Base-by-base conservation (phyloP, 2,113 vertebrate genomes). In the Cinclus mexicanus region DNA sequence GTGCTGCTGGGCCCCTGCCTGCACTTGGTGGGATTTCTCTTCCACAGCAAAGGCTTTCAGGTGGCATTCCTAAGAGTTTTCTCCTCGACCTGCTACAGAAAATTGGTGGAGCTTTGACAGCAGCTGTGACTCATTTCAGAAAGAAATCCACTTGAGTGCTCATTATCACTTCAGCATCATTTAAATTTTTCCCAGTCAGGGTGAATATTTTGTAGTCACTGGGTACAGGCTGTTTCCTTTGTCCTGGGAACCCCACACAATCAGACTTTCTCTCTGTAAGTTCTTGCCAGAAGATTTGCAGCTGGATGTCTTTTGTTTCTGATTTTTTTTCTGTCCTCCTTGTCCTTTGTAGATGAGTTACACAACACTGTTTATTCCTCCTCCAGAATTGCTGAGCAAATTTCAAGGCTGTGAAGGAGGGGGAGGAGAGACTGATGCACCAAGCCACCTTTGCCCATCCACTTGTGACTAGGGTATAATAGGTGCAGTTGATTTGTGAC, bases 401-500 rank as follows among this genome's bases (percentile, higher is more conserved):
- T 96, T 94, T 94, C 94, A 96, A 86, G 92, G 61, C 93, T 1
- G 0, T 0, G 1, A 82, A 87, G 87, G 67, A 90, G 88, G 61
- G 28, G 61, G 91, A 75, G 64, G 56, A 89, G 67, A 83, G 57
- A 35, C 53, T 67, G 83, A 90, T 91, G 83, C 21, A 23, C 41
- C 6, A 46, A 88, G 81, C 71, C 61, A 87, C 95, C 83, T 94
- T 95, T 96, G 83, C 87, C 93, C 72, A 89, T 93, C 86, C 94
- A 79, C 87, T 95, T 95, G 88, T 94, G 86, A 83, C 67, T 82
- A 82, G 85, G 80, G 50, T 86, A 83, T 94, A 95, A 94, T 84
- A 95, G 86, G 87, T 89, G 60, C 53, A 79, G 87, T 96, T 95
- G 93, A 94, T 92, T 86, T 81, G 92, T 91, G 68, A 87, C 76